A percentile compares a stretch with the other conserved stretches of the same genome.
Evolutionary conservation across 2,113 vertebrate species (phyloP).

Genomic region (Neodontobutis hainanensis): DNA sequence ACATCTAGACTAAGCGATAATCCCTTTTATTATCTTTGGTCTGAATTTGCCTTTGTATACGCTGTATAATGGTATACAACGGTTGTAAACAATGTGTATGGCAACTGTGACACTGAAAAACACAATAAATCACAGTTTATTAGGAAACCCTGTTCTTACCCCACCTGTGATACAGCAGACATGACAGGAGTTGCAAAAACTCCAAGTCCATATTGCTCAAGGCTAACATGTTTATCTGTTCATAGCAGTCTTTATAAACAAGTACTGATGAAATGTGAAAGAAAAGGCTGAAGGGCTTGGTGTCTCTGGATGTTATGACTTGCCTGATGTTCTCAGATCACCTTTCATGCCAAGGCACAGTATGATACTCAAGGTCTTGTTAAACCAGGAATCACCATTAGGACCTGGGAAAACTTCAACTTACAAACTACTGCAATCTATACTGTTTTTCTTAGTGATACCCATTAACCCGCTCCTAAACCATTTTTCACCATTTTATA

Average conservation of each 20-base stretch:
- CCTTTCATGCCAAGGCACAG: background rate
- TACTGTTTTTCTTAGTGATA: too few species aligned
- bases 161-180: background rate
- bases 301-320: conserved; percentile 24
- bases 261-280: conserved; percentile 25
- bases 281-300: conserved; percentile 16
- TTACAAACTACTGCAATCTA: too few species aligned
- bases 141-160: conserved; percentile 22
- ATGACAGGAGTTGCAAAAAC: conserved; percentile 8
- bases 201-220: background rate
- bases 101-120: conserved; percentile 30
- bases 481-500: too few species aligned
- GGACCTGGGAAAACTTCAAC: too few species aligned
- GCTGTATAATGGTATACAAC: conserved; percentile 14
- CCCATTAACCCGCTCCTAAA: too few species aligned
- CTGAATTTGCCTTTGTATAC: background rate
- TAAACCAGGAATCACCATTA: too few species aligned
- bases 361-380: too few species aligned
- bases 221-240: conserved; percentile 18
- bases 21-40: background rate
- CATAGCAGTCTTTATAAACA: conserved; percentile 26
- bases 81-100: background rate
- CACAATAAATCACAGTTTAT: conserved; percentile 15
- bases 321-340: conserved; percentile 17
- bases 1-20: too few species aligned